These are phyloP conservation scores for Alcis repandata DNA, from an alignment of 2,888 invertebrate species.

Conservation along the genomic window DNA sequence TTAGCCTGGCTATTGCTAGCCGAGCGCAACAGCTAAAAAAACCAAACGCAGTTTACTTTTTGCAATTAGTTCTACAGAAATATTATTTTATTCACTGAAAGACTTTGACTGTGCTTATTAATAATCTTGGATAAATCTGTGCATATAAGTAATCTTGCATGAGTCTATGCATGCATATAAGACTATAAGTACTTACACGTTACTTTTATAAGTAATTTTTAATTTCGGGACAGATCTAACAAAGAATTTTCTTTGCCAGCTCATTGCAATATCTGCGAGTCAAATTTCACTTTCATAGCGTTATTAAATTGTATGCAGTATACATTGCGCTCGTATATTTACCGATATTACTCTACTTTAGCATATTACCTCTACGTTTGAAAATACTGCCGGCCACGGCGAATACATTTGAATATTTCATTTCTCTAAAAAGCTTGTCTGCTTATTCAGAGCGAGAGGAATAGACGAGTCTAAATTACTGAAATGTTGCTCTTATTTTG, in stretches of 20 bases:
- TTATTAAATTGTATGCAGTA: constrained; percentile 63
- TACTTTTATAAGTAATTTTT: constrained; percentile 37
- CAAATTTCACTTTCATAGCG: constrained; percentile 56
- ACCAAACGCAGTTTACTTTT: too few relatives aligned
- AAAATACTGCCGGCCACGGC: constrained; percentile 52
- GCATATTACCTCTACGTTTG: constrained; percentile 58
- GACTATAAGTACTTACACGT: constrained; percentile 2
- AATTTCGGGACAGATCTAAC: constrained; percentile 40
- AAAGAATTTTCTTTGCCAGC: constrained; percentile 26
- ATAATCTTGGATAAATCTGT: too few relatives aligned
- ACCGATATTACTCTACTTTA: constrained; percentile 63
- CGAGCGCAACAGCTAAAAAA: too few relatives aligned
- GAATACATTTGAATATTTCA: constrained; percentile 45
- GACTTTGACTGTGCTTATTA: too few relatives aligned
- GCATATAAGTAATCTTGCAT: too few relatives aligned
- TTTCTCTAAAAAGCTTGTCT: constrained; percentile 31
- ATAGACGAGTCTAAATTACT: constrained; percentile 17
- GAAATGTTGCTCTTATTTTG: constrained; percentile 2
- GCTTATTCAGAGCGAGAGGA: constrained; percentile 34
- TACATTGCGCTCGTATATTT: constrained; percentile 52
- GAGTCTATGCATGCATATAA: not conserved
- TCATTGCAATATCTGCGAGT: constrained; percentile 48
- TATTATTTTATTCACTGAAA: too few relatives aligned
- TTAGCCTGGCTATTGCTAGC: too few relatives aligned
- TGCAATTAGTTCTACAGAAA: too few relatives aligned